Percentiles rank a stretch among this genome's conserved stretches.
These are phyloP conservation scores for Platorchestia sp. DNA, from an alignment of 1,140 invertebrate genomes.

Conservation along the genomic window DNA sequence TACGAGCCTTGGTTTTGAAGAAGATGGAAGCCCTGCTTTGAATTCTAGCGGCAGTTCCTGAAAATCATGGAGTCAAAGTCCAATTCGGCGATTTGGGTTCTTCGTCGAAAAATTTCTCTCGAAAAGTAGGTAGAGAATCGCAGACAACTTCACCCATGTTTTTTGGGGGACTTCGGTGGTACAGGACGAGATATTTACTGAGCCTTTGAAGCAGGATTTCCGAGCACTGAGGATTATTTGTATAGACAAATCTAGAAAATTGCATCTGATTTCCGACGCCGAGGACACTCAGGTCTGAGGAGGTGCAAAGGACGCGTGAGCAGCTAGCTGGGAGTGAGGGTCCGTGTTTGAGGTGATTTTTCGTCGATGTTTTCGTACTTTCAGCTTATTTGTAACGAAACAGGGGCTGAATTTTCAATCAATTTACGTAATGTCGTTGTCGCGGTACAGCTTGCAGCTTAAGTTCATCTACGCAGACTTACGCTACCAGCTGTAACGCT, in stretches of 20 bases:
- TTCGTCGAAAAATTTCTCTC: background rate
- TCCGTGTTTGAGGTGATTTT: too few relatives aligned
- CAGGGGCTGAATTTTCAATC: too few relatives aligned
- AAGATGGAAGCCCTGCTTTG: conserved; percentile 39
- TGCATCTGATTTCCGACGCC: background rate
- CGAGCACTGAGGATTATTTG: background rate
- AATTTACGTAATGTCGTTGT: too few relatives aligned
- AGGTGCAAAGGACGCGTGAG: background rate
- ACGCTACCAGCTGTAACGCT: too few relatives aligned
- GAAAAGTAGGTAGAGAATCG: background rate
- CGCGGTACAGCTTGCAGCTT: too few relatives aligned
- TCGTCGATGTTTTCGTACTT: background rate
- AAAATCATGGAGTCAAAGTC: conserved; percentile 49
- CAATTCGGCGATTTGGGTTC: conserved; percentile 42
- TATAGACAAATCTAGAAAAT: background rate
- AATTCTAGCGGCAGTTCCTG: conserved; percentile 2
- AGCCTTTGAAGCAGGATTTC: background rate
- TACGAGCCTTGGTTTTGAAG: background rate
- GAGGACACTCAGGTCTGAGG: background rate
- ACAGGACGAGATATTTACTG: background rate
- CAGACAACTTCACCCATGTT: background rate
- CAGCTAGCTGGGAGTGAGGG: too few relatives aligned
- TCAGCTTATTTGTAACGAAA: background rate
- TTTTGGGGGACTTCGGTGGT: background rate
- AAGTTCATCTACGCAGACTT: too few relatives aligned